Base-by-base conservation (phyloP, 2,113 vertebrate species). In the Sceloporus tristichus region DNA sequence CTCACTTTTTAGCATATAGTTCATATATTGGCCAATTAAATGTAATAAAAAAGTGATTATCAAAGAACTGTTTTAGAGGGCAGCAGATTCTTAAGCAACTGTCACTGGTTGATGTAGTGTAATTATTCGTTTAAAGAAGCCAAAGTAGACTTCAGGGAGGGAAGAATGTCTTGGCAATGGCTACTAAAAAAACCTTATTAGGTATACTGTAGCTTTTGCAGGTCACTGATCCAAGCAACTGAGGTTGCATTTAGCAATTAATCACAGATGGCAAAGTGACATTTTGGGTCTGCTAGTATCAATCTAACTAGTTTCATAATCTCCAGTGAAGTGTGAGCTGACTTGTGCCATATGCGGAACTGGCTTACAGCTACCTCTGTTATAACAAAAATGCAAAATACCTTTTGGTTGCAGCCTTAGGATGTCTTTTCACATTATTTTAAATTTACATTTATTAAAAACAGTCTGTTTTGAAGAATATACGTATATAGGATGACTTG, bases 181-280 rank as follows among this genome's bases (percentile, higher is more conserved):
- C 87, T 87, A 92, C 73, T 87, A 92, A 53, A 80, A 77, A 89
- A 48, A 93, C 90, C 9, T 78, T 14, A 54, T 78, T 71, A n/a
- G 27, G 74, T 42, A 48, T 25, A 59, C 88, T 82, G 2, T 53
- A 79, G 53, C 10, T 91, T 29, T 38, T 87, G 79, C n/a, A 92
- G 88, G 91, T 79, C 53, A 80, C 48, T 84, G 53, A 79, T 29
- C 4, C 88, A 62, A 88, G 40, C 48, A 16, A 53, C 23, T 74
- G 16, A 88, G 90, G 56, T 5, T 78, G 9, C 78, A 87, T 84
- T 81, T 91, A 90, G 62, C 54, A 79, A 80, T 92, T 82, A 91
- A 42, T 82, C 65, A 86, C 48, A 84, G 86, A 75, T 0, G 59
- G 66, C 71, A 87, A 93, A 88, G 27, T 40, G 34, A 34, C 0